Evolutionary conservation across 1,140 invertebrate genomes (phyloP), one percentile per base, ranked within the genome.

Genomic region (Anastrepha ludens): DNA sequence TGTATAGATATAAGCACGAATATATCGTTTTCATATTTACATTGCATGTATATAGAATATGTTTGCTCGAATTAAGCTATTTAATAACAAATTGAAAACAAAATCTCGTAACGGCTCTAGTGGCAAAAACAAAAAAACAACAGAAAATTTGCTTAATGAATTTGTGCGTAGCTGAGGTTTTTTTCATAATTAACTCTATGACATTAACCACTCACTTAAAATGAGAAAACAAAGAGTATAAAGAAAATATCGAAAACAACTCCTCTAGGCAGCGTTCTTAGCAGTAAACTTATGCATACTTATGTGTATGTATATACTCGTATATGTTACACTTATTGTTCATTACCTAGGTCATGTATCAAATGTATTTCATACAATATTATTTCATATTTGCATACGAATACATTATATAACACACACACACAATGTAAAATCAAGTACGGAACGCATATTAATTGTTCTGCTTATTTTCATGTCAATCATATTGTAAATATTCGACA

Each of bases 1-100:
- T 11, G 65, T 17, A n/a, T 62, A 9, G n/a, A 62, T 62, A 17
- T 4, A 55, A 47, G 20, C 17, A 81, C 17, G 41, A 70, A 8
- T 65, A 44, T 44, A 17, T 74, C 7, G 6, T 81, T 55, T 55
- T 17, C 50, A 55, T 81, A n/a, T 20, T 15, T 81, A 74, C 47
- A 58, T 5, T 50, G 50, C 44, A 81, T 81, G 74, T 81, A 81
- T 55, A 81, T 81, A 81, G 47, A 58, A 55, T 55, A 55, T 55
- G 17, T 55, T 81, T 81, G 74, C 74, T 81, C 74, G 47, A 81
- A 81, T n/a, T 81, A 55, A 81, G 50, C 44, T 55, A 81, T 81
- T 81, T 81, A 55, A 20, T 67, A 29, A 29, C 29, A 67, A 13
- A 67, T 67, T 55, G 50, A 55, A 55, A 55, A 55, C 2, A 55